phyloP scores from a whole-genome alignment of 2,113 vertebrate species.

The Amia ocellicauda region DNA sequence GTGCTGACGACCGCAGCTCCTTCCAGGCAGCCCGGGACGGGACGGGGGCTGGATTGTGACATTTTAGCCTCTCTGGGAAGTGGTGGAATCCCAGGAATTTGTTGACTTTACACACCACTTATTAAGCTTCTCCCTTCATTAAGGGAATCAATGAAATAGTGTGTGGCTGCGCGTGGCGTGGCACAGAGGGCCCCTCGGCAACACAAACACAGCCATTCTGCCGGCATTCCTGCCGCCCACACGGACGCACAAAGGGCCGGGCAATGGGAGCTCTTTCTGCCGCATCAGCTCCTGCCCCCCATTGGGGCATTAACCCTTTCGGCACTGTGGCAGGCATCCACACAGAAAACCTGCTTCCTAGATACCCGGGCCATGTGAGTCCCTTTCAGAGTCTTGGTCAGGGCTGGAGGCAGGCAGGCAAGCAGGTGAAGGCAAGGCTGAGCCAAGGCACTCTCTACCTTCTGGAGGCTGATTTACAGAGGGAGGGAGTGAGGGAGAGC shows the following conservation, averaged over 20 bases:
- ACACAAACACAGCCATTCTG: slow-evolving; percentile 57
- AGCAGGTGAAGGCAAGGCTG: no score
- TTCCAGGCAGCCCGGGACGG: slow-evolving; percentile 2
- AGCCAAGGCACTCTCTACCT: not conserved
- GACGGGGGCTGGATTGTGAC: slow-evolving; percentile 54
- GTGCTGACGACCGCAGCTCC: slow-evolving; percentile 7
- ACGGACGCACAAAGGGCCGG: not conserved
- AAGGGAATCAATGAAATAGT: slow-evolving; percentile 43
- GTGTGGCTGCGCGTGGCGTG: slow-evolving; percentile 46
- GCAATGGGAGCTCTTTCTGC: no score
- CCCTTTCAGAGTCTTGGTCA: no score
- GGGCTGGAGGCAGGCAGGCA: no score
- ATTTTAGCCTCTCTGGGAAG: slow-evolving; percentile 72
- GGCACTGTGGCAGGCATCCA: no score
- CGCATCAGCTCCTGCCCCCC: no score
- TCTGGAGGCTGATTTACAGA: slow-evolving; percentile 33
- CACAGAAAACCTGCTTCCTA: no score
- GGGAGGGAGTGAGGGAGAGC: not conserved
- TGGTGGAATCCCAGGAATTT: slow-evolving; percentile 80
- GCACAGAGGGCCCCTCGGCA: slow-evolving; percentile 54
- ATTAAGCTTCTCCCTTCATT: slow-evolving; percentile 42
- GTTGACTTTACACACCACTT: slow-evolving; percentile 72
- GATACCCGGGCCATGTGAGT: no score
- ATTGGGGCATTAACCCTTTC: no score
- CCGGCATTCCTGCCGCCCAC: slow-evolving; percentile 1